Percentiles rank a stretch among this genome's conserved stretches.
Conservation (phyloP, 2,113 vertebrate species). For the Peromyscus polionotus region DNA sequence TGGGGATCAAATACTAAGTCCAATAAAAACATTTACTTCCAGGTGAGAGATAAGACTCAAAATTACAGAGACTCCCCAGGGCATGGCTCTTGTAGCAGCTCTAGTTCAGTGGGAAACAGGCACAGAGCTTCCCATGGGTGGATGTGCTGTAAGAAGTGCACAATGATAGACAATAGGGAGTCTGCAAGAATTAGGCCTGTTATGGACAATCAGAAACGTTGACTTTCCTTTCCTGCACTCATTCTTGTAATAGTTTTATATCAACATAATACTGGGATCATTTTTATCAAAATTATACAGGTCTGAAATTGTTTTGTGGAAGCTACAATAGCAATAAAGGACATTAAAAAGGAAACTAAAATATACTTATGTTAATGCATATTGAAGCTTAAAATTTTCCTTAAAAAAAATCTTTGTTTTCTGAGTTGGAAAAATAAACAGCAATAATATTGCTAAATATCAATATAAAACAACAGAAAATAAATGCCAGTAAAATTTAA, state of each 20-base stretch:
- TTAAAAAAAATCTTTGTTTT: background rate
- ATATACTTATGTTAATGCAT: background rate
- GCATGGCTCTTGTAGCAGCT: background rate
- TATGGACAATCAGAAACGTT: background rate
- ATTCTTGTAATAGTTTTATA: slow-evolving; percentile 24
- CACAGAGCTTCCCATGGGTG: background rate
- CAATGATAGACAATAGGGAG: background rate
- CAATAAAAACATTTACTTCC: background rate
- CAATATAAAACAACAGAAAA: background rate
- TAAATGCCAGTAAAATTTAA: background rate
- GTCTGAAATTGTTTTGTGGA: background rate
- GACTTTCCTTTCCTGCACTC: slow-evolving; percentile 6
- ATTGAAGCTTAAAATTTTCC: background rate
- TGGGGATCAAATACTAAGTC: background rate
- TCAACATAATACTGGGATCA: background rate
- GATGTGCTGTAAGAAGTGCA: background rate
- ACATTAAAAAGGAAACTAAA: background rate
- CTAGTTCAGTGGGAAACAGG: background rate
- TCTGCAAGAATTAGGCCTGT: background rate
- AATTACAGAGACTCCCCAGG: background rate
- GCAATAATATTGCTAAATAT: background rate
- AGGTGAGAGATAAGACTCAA: background rate
- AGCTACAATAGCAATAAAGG: background rate
- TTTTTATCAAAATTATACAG: background rate
- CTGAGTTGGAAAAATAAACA: background rate